A percentile compares a stretch with the other conserved stretches of the same genome.
Conservation (phyloP, 2,797 vertebrate genomes). For the Margarornis squamiger region DNA sequence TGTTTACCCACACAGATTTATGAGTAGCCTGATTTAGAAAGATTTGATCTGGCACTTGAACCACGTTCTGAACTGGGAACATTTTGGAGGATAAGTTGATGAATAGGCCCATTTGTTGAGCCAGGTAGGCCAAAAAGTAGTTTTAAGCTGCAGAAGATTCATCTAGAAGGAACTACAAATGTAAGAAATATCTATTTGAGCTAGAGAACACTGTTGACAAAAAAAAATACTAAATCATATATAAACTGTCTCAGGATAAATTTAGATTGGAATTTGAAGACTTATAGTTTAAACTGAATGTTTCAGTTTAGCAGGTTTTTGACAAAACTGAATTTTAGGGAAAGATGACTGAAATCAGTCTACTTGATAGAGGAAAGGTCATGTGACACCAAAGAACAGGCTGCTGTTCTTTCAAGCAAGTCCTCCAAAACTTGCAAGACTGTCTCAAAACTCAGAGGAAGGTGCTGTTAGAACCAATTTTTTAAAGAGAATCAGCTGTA, state of each 20-base stretch:
- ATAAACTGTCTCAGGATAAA: not conserved
- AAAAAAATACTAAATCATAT: not conserved
- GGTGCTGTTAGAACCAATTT: not conserved
- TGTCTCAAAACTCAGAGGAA: not conserved
- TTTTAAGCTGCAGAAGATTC: not conserved
- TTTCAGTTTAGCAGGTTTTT: not conserved
- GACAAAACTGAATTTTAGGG: not conserved
- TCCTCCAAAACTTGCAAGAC: not conserved
- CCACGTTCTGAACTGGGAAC: not conserved
- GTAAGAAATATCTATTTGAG: not conserved
- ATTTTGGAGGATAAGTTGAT: not conserved
- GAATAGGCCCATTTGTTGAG: not conserved
- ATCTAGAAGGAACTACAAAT: not conserved
- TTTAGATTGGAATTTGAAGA: not conserved
- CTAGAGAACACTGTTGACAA: not conserved
- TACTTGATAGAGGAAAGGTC: not conserved
- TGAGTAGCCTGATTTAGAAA: not conserved
- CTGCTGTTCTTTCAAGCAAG: not conserved
- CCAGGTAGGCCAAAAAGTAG: not conserved
- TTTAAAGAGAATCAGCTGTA: not conserved
- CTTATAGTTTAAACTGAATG: not conserved
- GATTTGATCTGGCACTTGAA: slow-evolving; percentile 13
- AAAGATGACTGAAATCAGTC: not conserved
- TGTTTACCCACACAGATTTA: slow-evolving; percentile 15
- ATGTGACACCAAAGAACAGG: not conserved